Percentiles rank a stretch among this genome's conserved stretches.
Conservation (phyloP, 2,888 invertebrate genomes). For the Amphipoea lucens region DNA sequence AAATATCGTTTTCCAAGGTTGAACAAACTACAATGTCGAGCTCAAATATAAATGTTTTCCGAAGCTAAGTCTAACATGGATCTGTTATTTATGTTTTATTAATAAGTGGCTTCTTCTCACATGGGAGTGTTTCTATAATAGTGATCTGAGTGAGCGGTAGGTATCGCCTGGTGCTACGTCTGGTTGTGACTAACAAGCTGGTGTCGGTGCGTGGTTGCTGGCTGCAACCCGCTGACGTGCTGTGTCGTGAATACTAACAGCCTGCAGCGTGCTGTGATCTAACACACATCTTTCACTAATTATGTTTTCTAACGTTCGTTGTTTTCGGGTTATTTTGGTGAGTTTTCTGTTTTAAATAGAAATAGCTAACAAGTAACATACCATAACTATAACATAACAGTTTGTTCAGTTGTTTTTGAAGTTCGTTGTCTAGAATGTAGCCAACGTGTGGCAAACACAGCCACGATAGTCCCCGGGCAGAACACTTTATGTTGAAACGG, state of each 20-base stretch:
- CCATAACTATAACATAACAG: neutral
- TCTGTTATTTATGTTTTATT: conserved; percentile 12
- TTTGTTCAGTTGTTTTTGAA: neutral
- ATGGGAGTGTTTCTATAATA: neutral
- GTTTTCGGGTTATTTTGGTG: conserved; percentile 4
- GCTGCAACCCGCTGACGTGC: neutral
- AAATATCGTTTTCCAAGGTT: conserved; percentile 35
- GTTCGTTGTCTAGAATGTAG: neutral
- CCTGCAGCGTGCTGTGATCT: conserved; percentile 23
- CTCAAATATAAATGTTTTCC: conserved; percentile 25
- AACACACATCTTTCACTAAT: conserved; percentile 16
- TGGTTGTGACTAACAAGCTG: neutral
- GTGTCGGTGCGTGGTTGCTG: neutral
- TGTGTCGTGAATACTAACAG: conserved; percentile 40
- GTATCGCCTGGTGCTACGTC: neutral
- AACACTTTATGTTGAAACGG: neutral
- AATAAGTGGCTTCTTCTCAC: conserved; percentile 8
- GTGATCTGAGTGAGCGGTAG: neutral
- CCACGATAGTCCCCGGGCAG: neutral
- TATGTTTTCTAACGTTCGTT: neutral
- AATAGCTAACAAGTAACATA: neutral
- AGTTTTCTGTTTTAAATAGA: neutral
- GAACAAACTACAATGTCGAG: neutral
- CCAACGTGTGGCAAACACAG: neutral
- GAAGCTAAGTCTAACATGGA: conserved; percentile 1